Evolutionary conservation across 64 coral and sea anemone genomes (phyloP), one percentile per base, ranked within the genome.

Genomic region (Stichodactyla mertensii): DNA sequence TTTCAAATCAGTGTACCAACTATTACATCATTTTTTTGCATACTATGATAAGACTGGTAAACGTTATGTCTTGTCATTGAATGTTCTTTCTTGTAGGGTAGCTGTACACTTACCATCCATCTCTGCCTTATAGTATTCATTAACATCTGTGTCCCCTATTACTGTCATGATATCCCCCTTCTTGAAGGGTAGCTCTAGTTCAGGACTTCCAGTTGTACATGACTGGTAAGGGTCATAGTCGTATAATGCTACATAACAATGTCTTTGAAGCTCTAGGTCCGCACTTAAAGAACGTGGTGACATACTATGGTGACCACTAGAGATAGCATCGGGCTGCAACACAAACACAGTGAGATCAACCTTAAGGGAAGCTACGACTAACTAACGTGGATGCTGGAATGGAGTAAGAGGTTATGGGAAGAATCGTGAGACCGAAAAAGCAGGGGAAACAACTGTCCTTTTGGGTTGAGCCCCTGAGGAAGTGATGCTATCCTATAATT

Each of bases 91-190:
- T 45, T 45, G 36, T 1, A 45, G 36, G 28, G 28, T 31, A 31
- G 28, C 28, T 31, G 28, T 31, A 31, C 28, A 31, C 89, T 86
- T 69, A 95, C 93, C 93, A 82, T 85, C 70, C 56, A 96, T 87
- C 18, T 92, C 91, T 55, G 91, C 91, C 14, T 74, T 86, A 60
- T 92, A 96, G 69, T 87, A 96, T 13, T 91, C 91, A 61, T 71
- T 79, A 2, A 62, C 23, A 87, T 96, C 94, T 85, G 88, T 87
- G 6, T 92, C 88, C n/a, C 85, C 94, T 18, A 80, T 83, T 6
- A 89, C 80, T 5, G 88, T 96, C n/a, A 96, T 77, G 28, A 96
- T 87, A 26, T 96, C 94, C 61, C 94, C 94, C 87, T 96, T 92
- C 88, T 87, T 96, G 64, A 96, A 84, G 55, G 94, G 31, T 4